Base-by-base conservation (phyloP, 1,140 invertebrate species). In the Temnothorax curvispinosus region DNA sequence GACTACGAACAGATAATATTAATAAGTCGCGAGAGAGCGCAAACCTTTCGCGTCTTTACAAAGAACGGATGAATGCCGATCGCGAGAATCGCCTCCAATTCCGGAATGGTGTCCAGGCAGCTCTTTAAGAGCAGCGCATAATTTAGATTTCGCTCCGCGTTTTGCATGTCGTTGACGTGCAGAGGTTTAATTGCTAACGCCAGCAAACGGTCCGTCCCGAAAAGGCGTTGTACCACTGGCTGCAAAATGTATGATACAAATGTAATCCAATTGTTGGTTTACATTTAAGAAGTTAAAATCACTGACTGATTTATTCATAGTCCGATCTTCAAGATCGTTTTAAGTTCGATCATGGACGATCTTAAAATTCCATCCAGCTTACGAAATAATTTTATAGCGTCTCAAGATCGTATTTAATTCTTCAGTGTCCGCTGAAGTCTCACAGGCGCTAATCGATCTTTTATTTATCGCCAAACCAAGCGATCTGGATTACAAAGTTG, bases 41-140 rank as follows among this genome's bases (percentile, higher is more conserved):
- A 6, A 50, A 97, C 97, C 95, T 97, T 94, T 92, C 95, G 95
- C 72, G 97, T 96, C 88, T 96, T 96, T 78, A 94, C 94, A 21
- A 98, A 96, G 74, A 97, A 96, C 0, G 95, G 92, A 88, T 97
- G 96, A 72, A 96, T 93, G 15, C 96, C 96, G 13, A 95, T 92
- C 62, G 96, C 93, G 0, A 99, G 92, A 0, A 96, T 95, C n/a
- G 96, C 95, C n/a, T 94, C 91, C 1, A 98, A 94, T 47, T 96
- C 96, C 13, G 97, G 96, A 8, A 99, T 94, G 32, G 96, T 92
- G 84, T 98, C 97, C 89, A 99, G 95, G 0, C 97, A 96, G 71
- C 97, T 97, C 95, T 99, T 99, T 52, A 99, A 93, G 8, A 97
- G 95, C 4, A 99, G 95, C 3, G 97, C 95, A 91, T 98, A 97